These are phyloP conservation scores for Cyphomyrus plagiostoma DNA, from an alignment of 2,113 vertebrate species.

Conservation along the genomic window DNA sequence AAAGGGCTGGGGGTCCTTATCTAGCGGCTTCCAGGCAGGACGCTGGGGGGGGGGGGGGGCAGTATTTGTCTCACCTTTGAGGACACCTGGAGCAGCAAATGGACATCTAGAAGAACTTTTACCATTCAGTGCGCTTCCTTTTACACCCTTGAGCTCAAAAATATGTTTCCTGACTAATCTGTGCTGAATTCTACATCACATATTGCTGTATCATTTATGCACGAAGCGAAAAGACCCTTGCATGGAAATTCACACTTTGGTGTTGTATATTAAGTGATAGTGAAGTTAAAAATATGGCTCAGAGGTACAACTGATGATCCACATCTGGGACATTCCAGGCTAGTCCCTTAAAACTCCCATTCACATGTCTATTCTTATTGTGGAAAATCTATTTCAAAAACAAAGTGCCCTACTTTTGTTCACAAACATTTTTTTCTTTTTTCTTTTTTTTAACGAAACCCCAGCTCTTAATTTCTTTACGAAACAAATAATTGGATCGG, in stretches of 20 bases:
- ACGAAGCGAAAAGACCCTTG: background rate
- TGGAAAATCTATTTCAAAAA: background rate
- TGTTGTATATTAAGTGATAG: background rate
- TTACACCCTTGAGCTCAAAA: background rate
- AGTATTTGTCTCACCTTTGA: background rate
- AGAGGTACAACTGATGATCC: background rate
- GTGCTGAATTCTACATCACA: background rate
- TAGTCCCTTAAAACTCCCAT: background rate
- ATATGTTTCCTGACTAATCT: background rate
- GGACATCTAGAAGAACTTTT: background rate
- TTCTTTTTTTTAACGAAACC: background rate
- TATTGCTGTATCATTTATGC: background rate
- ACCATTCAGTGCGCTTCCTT: background rate
- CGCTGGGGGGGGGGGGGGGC: background rate
- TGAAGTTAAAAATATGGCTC: background rate
- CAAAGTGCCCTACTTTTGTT: background rate
- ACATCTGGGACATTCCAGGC: background rate
- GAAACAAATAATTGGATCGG: background rate
- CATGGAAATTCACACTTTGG: background rate
- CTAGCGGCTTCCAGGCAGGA: background rate
- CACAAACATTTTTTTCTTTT: background rate
- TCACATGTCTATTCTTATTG: background rate
- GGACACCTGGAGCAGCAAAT: background rate
- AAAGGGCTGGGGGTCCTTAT: background rate
- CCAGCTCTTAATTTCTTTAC: slow-evolving; percentile 1